Evolutionary conservation across 1,140 invertebrate genomes (phyloP).

Genomic region (Drosophila baimaii): DNA sequence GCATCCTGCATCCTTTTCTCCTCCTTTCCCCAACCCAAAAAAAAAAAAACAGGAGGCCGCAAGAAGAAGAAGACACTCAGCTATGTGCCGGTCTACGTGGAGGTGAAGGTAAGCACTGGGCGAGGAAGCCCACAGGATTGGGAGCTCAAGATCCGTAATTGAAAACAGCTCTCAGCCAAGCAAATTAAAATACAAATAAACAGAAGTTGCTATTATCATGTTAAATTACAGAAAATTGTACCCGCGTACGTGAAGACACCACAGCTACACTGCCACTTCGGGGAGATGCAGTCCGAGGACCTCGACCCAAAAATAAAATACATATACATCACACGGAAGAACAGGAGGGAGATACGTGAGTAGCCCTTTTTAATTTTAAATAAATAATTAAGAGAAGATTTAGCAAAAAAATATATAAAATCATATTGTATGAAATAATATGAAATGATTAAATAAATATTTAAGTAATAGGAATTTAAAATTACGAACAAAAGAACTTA

Average conservation of each 20-base stretch:
- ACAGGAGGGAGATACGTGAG: constrained; percentile 86
- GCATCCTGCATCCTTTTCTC: constrained; percentile 2
- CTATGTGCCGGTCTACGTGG: constrained; percentile 74
- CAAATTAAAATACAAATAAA: not conserved
- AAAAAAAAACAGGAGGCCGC: constrained; percentile 45
- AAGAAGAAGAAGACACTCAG: constrained; percentile 55
- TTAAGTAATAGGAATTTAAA: not conserved
- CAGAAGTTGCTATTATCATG: not conserved
- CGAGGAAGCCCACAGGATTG: constrained; percentile 3
- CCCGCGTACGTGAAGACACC: constrained; percentile 86
- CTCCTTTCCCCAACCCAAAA: not conserved
- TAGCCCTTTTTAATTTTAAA: not conserved
- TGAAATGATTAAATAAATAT: not conserved
- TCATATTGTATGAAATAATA: not conserved
- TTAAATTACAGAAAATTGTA: constrained; percentile 76
- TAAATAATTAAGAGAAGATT: not conserved
- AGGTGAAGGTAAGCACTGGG: constrained; percentile 74
- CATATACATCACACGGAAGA: constrained; percentile 88
- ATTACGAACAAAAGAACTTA: not conserved
- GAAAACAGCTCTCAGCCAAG: constrained; percentile 5
- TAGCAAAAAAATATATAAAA: not conserved
- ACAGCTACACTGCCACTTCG: constrained; percentile 88
- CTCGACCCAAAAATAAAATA: constrained; percentile 86
- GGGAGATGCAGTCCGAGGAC: constrained; percentile 85
- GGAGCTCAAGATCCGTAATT: constrained; percentile 8